These are phyloP conservation scores for Dreissena rostriformis DNA, from an alignment of 1,140 invertebrate species.

Conservation along the genomic window DNA sequence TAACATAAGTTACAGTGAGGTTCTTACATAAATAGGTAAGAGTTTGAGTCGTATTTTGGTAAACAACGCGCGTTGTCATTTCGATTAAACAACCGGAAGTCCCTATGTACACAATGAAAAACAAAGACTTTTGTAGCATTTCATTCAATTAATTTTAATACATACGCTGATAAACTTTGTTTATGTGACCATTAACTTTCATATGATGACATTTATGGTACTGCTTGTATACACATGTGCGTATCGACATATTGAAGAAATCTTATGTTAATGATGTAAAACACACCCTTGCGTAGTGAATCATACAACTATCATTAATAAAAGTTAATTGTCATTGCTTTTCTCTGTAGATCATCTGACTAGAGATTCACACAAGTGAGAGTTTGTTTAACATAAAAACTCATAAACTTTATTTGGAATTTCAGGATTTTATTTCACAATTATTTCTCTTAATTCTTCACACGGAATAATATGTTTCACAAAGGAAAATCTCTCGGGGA, in stretches of 20 bases:
- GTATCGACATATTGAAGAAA: not conserved
- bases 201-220: not conserved
- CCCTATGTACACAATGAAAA: constrained; percentile 56
- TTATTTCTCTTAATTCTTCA: no score
- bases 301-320: no score
- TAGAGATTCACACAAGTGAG: no score
- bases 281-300: not conserved
- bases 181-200: not conserved
- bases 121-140: constrained; percentile 38
- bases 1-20: not conserved
- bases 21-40: not conserved
- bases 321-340: no score
- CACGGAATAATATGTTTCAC: no score
- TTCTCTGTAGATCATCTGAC: no score
- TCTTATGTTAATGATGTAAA: not conserved
- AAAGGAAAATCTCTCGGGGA: no score
- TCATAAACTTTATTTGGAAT: no score
- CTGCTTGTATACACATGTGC: not conserved
- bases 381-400: no score
- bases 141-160: not conserved
- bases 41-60: not conserved
- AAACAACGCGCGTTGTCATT: constrained; percentile 15
- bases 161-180: not conserved
- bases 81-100: constrained; percentile 50
- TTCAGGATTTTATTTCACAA: no score